Conservation (phyloP, 2,797 vertebrate species). For the Pangasius krempfi region DNA sequence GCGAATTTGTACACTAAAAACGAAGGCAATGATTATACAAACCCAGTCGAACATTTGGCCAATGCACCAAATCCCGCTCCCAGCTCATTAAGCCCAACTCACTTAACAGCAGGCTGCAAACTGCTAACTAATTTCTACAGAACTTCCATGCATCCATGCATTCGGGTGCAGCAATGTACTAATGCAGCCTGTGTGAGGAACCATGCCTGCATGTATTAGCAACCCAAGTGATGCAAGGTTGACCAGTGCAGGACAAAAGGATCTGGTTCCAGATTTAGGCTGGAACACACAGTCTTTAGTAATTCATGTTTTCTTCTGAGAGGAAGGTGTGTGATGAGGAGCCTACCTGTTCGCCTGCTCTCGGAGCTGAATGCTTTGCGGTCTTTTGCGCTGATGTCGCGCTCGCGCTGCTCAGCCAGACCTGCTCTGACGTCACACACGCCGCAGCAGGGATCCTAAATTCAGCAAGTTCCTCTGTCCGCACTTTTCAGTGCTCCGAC, state of each 20-base stretch:
- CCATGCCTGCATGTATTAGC: neutral
- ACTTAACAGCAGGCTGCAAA: neutral
- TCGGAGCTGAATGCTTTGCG: conserved; percentile 20
- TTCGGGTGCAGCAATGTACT: conserved; percentile 1
- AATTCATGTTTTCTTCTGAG: neutral
- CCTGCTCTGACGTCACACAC: conserved; percentile 56
- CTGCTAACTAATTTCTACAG: neutral
- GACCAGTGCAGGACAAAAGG: neutral
- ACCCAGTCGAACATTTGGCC: neutral
- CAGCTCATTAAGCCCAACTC: neutral
- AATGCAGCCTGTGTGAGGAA: neutral
- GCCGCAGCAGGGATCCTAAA: conserved; percentile 38
- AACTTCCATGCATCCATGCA: neutral
- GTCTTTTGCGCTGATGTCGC: conserved; percentile 22
- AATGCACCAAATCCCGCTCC: conserved; percentile 24
- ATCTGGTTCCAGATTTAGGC: neutral
- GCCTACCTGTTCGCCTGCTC: conserved; percentile 53
- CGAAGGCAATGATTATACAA: neutral
- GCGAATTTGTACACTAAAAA: neutral
- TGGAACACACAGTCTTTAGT: neutral
- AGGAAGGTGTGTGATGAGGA: neutral
- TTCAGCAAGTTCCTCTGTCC: conserved; percentile 19
- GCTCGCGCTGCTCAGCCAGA: conserved; percentile 37
- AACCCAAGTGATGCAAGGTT: conserved; percentile 1
- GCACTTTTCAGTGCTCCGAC: conserved; percentile 3